Conservation (phyloP, 2,888 invertebrate genomes). For the Ophraella communa region DNA sequence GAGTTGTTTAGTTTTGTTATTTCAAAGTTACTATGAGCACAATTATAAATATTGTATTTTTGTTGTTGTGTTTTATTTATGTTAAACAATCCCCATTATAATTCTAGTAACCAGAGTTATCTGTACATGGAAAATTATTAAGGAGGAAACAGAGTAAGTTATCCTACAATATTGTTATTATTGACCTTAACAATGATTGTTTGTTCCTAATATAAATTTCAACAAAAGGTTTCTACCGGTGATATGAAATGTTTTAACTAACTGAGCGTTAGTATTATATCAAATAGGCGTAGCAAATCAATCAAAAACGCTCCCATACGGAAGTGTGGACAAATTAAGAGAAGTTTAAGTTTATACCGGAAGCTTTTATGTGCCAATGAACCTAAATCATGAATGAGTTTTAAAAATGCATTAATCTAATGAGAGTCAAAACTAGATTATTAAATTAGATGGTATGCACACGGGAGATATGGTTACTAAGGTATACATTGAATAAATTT, state of each 20-base stretch:
- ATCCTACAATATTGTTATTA: neutral
- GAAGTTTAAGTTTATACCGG: constrained; percentile 35
- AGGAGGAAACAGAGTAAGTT: too few relatives aligned
- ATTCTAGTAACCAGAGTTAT: too few relatives aligned
- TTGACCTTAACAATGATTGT: neutral
- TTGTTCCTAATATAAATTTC: neutral
- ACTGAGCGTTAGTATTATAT: constrained; percentile 7
- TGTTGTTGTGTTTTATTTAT: too few relatives aligned
- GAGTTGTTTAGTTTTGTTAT: too few relatives aligned
- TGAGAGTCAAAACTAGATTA: neutral
- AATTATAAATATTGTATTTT: too few relatives aligned
- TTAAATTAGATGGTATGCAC: neutral
- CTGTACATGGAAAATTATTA: too few relatives aligned
- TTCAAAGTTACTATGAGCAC: too few relatives aligned
- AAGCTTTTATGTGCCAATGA: constrained; percentile 22
- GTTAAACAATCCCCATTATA: too few relatives aligned
- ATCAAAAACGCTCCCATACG: constrained; percentile 47
- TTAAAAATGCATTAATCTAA: neutral
- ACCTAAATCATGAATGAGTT: constrained; percentile 20
- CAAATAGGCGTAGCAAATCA: constrained; percentile 47
- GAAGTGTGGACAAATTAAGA: constrained; percentile 50
- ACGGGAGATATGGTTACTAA: neutral
- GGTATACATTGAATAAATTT: too few relatives aligned
- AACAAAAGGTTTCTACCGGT: neutral
- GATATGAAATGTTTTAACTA: neutral